phyloP scores from a whole-genome alignment of 2,888 invertebrate species.

The Drosophila kanekoi region DNA sequence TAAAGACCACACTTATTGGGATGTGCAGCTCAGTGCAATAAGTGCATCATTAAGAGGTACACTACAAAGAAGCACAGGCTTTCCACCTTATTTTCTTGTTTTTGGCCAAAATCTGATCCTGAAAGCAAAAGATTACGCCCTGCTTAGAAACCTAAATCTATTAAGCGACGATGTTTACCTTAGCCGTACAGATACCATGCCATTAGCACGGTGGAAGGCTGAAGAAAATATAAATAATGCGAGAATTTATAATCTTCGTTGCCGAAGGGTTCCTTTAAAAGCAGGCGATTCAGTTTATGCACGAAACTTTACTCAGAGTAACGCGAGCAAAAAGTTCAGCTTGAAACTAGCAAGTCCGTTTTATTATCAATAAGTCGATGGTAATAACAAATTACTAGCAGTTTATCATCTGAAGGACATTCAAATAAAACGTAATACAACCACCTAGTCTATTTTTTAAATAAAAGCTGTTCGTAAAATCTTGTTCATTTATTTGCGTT shows the following conservation, averaged over 20 bases:
- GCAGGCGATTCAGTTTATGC: neutral
- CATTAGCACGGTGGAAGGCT: neutral
- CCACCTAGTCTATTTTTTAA: too few species aligned
- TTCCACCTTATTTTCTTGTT: neutral
- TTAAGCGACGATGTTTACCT: neutral
- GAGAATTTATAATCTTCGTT: neutral
- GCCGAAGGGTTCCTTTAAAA: neutral
- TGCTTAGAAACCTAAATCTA: neutral
- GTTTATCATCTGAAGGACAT: neutral
- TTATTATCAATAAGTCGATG: neutral
- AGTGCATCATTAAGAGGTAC: neutral
- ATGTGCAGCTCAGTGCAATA: neutral
- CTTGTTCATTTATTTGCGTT: too few species aligned
- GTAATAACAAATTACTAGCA: neutral
- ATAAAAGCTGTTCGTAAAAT: too few species aligned
- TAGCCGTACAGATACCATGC: neutral
- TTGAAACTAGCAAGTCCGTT: neutral
- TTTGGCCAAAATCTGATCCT: neutral
- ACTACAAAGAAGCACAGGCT: slow-evolving; percentile 1
- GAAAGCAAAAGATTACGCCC: too few species aligned
- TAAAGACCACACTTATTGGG: slow-evolving; percentile 1
- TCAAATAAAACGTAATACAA: too few species aligned
- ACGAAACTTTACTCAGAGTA: neutral
- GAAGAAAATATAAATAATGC: neutral
- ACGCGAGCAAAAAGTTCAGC: neutral